These are phyloP conservation scores for Myopa tessellatipennis DNA, from an alignment of 2,888 invertebrate genomes.

Conservation along the genomic window DNA sequence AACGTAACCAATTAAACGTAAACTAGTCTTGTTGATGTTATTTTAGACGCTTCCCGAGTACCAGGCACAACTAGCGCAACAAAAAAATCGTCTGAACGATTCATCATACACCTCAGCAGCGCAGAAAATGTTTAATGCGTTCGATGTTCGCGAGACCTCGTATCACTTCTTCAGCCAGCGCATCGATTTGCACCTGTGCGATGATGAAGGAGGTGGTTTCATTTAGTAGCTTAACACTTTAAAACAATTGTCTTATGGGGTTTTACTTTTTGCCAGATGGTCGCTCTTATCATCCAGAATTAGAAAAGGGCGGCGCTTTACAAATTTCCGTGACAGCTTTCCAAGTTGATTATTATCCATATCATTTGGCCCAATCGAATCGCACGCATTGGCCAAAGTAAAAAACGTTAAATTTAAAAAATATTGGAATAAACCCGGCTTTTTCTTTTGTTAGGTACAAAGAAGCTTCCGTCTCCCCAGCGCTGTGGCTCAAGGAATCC, in stretches of 20 bases:
- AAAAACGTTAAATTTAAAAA: not conserved
- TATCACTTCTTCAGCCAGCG: slow-evolving; percentile 94
- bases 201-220: slow-evolving; percentile 84
- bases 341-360: slow-evolving; percentile 95
- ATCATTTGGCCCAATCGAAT: slow-evolving; percentile 90
- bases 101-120: slow-evolving; percentile 64
- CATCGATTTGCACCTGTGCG: slow-evolving; percentile 95
- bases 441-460: slow-evolving; percentile 70
- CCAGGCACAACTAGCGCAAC: slow-evolving; percentile 77
- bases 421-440: too few species aligned
- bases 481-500: slow-evolving; percentile 88
- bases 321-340: slow-evolving; percentile 90
- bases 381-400: slow-evolving; percentile 90
- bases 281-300: slow-evolving; percentile 83
- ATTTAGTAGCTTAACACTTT: not conserved
- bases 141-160: slow-evolving; percentile 97
- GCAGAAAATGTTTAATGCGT: slow-evolving; percentile 81
- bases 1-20: slow-evolving; percentile 11
- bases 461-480: slow-evolving; percentile 83
- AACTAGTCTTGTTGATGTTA: not conserved
- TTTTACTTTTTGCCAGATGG: slow-evolving; percentile 73
- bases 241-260: not conserved
- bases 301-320: slow-evolving; percentile 91
- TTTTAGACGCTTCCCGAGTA: slow-evolving; percentile 76
- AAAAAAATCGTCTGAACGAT: slow-evolving; percentile 62